Percentiles rank a stretch among this genome's conserved stretches.
Conservation (phyloP, 1,140 invertebrate genomes). For the Hylaeus anthracinus region DNA sequence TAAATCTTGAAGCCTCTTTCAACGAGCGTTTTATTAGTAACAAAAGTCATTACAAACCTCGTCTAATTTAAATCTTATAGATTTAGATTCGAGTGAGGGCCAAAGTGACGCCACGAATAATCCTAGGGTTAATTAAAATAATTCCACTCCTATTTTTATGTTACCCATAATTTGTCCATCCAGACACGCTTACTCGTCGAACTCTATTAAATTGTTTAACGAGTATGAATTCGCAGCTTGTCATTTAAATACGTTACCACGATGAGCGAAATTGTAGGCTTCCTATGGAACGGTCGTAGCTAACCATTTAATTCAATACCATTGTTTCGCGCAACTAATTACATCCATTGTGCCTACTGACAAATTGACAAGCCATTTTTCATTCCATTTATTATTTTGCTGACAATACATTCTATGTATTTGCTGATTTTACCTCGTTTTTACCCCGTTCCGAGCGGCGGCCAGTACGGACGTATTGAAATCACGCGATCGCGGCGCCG, state of each 20-base stretch:
- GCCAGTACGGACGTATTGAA: no score
- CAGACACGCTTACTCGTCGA: not conserved
- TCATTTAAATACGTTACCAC: constrained; percentile 9
- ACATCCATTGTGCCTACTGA: constrained; percentile 26
- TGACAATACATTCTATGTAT: constrained; percentile 11
- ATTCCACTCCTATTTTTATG: not conserved
- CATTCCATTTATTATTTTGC: constrained; percentile 24
- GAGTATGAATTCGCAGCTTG: constrained; percentile 9
- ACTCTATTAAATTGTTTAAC: constrained; percentile 28
- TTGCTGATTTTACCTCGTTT: not conserved
- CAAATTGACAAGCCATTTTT: constrained; percentile 37
- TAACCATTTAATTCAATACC: constrained; percentile 38
- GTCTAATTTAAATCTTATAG: no score
- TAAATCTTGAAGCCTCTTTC: no score
- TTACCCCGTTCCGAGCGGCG: no score
- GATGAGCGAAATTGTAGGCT: constrained; percentile 26
- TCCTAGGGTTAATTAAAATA: constrained; percentile 12
- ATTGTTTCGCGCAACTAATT: constrained; percentile 26
- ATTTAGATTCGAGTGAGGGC: no score
- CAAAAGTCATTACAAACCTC: no score
- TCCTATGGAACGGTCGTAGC: constrained; percentile 17
- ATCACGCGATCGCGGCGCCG: no score
- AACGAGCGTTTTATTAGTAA: no score
- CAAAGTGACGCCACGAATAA: no score
- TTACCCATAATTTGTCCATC: not conserved